Evolutionary conservation across 2,113 vertebrate species (phyloP), one percentile per base, ranked within the genome.

Genomic region (Megatriorchis doriae): DNA sequence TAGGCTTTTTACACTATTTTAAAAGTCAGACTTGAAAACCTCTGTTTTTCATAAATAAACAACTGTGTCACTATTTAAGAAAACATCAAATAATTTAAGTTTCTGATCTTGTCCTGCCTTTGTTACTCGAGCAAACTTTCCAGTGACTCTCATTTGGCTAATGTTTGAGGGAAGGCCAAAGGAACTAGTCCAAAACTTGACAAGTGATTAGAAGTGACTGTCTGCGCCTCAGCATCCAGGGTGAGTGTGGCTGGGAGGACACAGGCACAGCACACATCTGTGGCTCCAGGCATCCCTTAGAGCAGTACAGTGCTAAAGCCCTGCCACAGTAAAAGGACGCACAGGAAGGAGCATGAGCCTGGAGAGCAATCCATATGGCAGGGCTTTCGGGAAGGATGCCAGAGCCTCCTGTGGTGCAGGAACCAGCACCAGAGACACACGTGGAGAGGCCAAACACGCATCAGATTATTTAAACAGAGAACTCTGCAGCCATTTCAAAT

Each of bases 181-280:
- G 45, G n/a, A 78, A 16, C 27, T 15, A 17, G 38, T 82, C 65
- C 83, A 75, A 70, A 81, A 40, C 13, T 56, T 74, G 47, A 32
- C 32, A 65, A 34, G 61, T 25, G 43, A 36, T 84, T 55, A 72
- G 40, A 23, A 91, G 32, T 7, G 63, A 47, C 67, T 7, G 0
- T 32, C 58, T 48, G 50, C 0, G 0, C 40, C 40, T 43, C 53
- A 42, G 63, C 16, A 0, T 31, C 67, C 40, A 52, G 53, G 9
- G 11, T 71, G 52, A 70, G 13, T 0, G 0, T 55, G 75, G 11
- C 4, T 0, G 1, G 22, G 32, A 34, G 11, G 38, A 53, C 27
- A 11, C 26, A 29, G 59, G 31, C 48, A 36, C 26, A 40, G 53
- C 58, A 18, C 48, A 32, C 10, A 5, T 32, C 70, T 59, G 47